Evolutionary conservation across 2,888 invertebrate genomes (phyloP).

Genomic region (Caenorhabditis drosophilae): DNA sequence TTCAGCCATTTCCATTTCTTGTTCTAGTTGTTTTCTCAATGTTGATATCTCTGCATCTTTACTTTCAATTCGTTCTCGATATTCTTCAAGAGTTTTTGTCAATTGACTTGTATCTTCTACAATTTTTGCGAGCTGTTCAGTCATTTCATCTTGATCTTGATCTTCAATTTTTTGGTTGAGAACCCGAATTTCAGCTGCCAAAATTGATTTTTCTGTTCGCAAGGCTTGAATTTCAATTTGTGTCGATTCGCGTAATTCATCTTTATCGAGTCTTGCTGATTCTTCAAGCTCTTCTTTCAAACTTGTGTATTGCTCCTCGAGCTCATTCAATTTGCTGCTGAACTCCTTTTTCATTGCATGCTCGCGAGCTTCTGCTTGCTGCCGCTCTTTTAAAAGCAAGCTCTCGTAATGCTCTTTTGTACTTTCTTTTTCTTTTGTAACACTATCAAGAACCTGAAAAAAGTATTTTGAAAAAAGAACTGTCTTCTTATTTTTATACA

Average conservation of each 20-base stretch:
- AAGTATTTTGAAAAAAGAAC: too few relatives aligned
- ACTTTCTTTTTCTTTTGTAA: slow-evolving; percentile 67
- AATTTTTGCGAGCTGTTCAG: slow-evolving; percentile 45
- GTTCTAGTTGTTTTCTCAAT: slow-evolving; percentile 43
- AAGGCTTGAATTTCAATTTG: slow-evolving; percentile 60
- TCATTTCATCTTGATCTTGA: slow-evolving; percentile 43
- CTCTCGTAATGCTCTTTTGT: slow-evolving; percentile 66
- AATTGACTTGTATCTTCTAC: slow-evolving; percentile 45
- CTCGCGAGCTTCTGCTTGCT: slow-evolving; percentile 65
- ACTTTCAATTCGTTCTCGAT: slow-evolving; percentile 39
- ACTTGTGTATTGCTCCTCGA: slow-evolving; percentile 67
- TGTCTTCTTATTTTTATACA: too few relatives aligned
- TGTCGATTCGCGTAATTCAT: slow-evolving; percentile 55
- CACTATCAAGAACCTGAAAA: slow-evolving; percentile 66
- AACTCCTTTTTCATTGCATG: slow-evolving; percentile 66
- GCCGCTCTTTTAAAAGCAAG: slow-evolving; percentile 57
- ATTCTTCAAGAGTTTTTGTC: slow-evolving; percentile 40
- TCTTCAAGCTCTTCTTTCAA: slow-evolving; percentile 63
- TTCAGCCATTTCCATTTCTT: slow-evolving; percentile 47
- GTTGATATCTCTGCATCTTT: slow-evolving; percentile 50
- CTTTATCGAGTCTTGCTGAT: slow-evolving; percentile 49
- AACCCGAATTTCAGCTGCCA: slow-evolving; percentile 54
- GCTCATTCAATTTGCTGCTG: slow-evolving; percentile 64
- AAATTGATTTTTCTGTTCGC: slow-evolving; percentile 48
- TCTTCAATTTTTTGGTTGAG: slow-evolving; percentile 49